phyloP scores from a whole-genome alignment of 1,140 invertebrate genomes.

The Gonatopus flavifemur region DNA sequence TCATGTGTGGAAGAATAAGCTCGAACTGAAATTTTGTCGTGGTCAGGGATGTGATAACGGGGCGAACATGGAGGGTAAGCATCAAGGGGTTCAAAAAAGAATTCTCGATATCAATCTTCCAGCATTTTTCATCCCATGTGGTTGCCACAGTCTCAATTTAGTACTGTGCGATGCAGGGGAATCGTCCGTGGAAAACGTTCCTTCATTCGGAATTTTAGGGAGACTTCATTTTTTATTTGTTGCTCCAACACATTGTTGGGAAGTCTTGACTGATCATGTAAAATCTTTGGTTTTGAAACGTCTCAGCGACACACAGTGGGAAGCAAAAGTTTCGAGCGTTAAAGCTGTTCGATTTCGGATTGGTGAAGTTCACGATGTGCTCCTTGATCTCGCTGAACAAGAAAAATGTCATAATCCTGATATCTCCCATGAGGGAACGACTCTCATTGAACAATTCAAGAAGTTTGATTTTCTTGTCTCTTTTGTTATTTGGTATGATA shows the following conservation, averaged over 20 bases:
- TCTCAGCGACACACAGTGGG: constrained; percentile 36
- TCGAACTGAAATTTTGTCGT: constrained; percentile 8
- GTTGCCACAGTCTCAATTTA: constrained; percentile 29
- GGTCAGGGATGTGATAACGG: constrained; percentile 38
- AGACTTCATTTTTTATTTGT: constrained; percentile 25
- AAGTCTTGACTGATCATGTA: constrained; percentile 29
- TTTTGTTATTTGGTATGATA: constrained; percentile 39
- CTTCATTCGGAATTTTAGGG: constrained; percentile 24
- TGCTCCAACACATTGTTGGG: constrained; percentile 33
- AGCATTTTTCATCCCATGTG: constrained; percentile 32
- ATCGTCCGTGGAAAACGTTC: constrained; percentile 5
- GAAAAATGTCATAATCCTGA: constrained; percentile 30
- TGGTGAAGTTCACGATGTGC: constrained; percentile 11
- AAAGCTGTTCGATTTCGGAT: constrained; percentile 19
- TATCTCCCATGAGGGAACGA: constrained; percentile 25
- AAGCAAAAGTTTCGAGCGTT: constrained; percentile 30
- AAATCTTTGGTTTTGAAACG: constrained; percentile 35
- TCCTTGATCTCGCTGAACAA: constrained; percentile 28
- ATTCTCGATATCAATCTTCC: constrained; percentile 25
- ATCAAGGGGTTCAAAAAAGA: constrained; percentile 32
- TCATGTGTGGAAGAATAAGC: constrained; percentile 5
- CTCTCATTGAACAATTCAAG: constrained; percentile 18
- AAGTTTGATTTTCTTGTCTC: constrained; percentile 27
- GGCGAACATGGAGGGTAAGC: constrained; percentile 28
- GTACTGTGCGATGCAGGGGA: constrained; percentile 24